phyloP scores from a whole-genome alignment of 2,797 vertebrate species.

The Halcyon smyrnensis region DNA sequence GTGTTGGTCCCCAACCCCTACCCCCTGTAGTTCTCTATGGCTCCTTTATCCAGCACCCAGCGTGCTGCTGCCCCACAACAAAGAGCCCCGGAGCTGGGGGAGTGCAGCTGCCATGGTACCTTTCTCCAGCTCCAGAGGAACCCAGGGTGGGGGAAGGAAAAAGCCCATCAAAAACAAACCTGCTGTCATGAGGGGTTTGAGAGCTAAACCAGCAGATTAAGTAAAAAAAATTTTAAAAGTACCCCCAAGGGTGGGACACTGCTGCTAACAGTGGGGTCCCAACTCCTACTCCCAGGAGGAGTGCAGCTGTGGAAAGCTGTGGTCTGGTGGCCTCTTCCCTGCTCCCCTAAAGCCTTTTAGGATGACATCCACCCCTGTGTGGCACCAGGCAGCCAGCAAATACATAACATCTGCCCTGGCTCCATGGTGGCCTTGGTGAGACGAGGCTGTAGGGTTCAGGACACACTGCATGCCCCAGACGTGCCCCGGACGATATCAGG shows the following conservation, averaged over 20 bases:
- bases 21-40: neutral
- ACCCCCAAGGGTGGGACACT: neutral
- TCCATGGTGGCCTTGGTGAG: neutral
- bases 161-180: neutral
- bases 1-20: neutral
- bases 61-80: neutral
- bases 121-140: neutral
- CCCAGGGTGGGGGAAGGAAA: neutral
- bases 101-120: neutral
- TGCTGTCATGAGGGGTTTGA: neutral
- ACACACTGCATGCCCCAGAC: rapidly evolving
- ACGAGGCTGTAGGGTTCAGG: neutral
- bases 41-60: conserved; percentile 1
- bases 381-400: neutral
- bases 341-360: neutral
- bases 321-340: rapidly evolving
- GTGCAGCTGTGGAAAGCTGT: rapidly evolving
- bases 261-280: neutral
- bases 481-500: neutral
- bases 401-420: rapidly evolving
- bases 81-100: neutral
- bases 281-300: neutral
- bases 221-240: neutral
- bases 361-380: neutral
- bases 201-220: neutral